phyloP scores from a whole-genome alignment of 2,113 vertebrate genomes.

The Oreocharis arfaki region DNA sequence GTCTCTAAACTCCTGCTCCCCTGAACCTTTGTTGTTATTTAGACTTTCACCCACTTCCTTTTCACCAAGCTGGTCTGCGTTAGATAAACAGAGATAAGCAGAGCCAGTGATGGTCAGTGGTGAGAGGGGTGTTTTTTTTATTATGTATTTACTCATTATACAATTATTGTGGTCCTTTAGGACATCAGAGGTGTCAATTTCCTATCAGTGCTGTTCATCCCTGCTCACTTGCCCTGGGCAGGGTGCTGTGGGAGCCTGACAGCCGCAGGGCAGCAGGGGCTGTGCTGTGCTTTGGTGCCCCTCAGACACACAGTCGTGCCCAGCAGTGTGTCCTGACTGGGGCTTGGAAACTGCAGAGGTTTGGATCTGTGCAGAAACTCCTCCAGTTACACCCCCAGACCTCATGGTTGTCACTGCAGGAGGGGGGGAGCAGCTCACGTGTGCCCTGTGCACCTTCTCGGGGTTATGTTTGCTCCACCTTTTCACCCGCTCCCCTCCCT shows the following conservation, averaged over 20 bases:
- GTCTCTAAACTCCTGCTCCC: neutral
- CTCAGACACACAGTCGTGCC: neutral
- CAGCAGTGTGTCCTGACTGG: neutral
- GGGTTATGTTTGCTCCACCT: accelerated
- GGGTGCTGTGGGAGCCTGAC: accelerated
- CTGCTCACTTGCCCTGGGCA: accelerated
- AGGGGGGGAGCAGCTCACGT: accelerated
- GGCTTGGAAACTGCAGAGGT: neutral
- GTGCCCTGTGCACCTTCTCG: neutral
- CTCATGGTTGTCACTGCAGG: accelerated
- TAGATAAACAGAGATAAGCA: neutral
- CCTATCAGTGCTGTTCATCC: accelerated
- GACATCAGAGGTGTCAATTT: neutral
- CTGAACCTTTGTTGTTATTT: neutral
- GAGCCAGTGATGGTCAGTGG: accelerated
- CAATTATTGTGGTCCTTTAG: neutral
- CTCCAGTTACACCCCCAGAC: accelerated
- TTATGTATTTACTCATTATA: neutral
- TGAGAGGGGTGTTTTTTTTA: neutral
- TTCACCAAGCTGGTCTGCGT: neutral
- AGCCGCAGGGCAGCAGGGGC: neutral
- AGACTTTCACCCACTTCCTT: constrained; percentile 40
- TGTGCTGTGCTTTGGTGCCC: neutral
- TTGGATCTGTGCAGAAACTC: neutral
- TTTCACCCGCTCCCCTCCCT: too few relatives aligned